Conservation (phyloP, 2,888 invertebrate species). For the Colletes collaris region DNA sequence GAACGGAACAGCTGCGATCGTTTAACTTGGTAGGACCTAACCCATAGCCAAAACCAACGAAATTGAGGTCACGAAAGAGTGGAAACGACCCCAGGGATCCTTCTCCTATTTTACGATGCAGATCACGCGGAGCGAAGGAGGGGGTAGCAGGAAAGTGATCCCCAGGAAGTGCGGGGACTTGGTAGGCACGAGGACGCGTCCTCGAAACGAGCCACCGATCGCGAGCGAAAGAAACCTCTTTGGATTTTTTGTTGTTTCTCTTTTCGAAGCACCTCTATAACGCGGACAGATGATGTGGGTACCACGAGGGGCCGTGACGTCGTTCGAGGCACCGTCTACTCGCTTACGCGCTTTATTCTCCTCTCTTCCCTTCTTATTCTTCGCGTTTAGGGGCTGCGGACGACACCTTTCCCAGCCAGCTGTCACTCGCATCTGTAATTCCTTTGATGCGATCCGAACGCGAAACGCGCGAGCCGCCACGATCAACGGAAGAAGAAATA, state of each 20-base stretch:
- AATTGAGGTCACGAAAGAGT: slow-evolving; percentile 19
- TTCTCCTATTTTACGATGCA: not conserved
- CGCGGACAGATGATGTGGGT: slow-evolving; percentile 75
- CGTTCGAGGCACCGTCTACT: slow-evolving; percentile 53
- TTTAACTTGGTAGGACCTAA: too few relatives aligned
- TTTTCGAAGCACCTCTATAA: slow-evolving; percentile 29
- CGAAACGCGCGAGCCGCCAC: not conserved
- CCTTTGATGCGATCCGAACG: slow-evolving; percentile 14
- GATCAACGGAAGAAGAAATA: too few relatives aligned
- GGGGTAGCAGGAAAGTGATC: not conserved
- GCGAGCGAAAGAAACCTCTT: slow-evolving; percentile 17
- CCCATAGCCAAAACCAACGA: slow-evolving; percentile 7
- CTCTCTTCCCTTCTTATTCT: slow-evolving; percentile 24
- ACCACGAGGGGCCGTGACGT: slow-evolving; percentile 74
- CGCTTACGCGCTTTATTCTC: slow-evolving; percentile 29
- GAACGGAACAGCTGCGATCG: too few relatives aligned
- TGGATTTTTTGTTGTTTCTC: slow-evolving; percentile 9
- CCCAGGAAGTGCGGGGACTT: slow-evolving; percentile 12
- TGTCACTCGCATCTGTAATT: slow-evolving; percentile 54
- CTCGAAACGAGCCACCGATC: slow-evolving; percentile 15
- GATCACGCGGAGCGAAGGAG: not conserved
- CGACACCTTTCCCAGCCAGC: slow-evolving; percentile 52
- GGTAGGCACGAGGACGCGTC: slow-evolving; percentile 1
- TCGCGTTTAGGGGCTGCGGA: slow-evolving; percentile 34
- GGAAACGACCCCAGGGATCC: slow-evolving; percentile 5